Percentiles rank a stretch among this genome's conserved stretches.
Conservation (phyloP, 1,140 invertebrate species). For the Psilanteris sp. region DNA sequence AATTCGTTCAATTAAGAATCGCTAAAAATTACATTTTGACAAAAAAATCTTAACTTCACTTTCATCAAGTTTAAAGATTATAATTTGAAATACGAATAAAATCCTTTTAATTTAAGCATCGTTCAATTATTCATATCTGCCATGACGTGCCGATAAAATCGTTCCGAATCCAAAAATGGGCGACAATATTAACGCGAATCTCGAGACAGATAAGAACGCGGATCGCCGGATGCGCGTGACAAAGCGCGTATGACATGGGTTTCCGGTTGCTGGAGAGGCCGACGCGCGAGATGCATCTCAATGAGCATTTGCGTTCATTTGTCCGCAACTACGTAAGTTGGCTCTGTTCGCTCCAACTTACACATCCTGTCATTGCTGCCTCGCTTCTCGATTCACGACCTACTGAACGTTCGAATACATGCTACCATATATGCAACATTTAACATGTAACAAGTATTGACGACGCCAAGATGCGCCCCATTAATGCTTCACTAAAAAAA, state of each 20-base stretch:
- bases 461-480: constrained; percentile 1
- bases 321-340: constrained; percentile 50
- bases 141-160: constrained; percentile 18
- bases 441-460: constrained; percentile 19
- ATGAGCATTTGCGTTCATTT: constrained; percentile 68
- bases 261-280: constrained; percentile 62
- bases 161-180: constrained; percentile 38
- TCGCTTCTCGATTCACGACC: constrained; percentile 52
- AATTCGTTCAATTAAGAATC: no score
- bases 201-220: constrained; percentile 53
- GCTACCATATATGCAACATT: constrained; percentile 10
- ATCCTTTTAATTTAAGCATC: not conserved
- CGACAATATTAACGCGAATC: constrained; percentile 37
- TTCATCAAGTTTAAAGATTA: no score
- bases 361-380: constrained; percentile 61
- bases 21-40: no score
- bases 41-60: no score
- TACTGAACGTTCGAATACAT: constrained; percentile 46
- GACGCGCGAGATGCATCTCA: constrained; percentile 78
- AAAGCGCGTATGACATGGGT: constrained; percentile 71
- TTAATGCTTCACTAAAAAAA: not conserved
- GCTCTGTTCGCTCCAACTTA: constrained; percentile 35
- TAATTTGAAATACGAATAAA: no score
- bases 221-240: constrained; percentile 75
- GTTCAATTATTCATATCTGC: constrained; percentile 35